Conservation (phyloP, 2,888 invertebrate species). For the Uloborus plumipes region DNA sequence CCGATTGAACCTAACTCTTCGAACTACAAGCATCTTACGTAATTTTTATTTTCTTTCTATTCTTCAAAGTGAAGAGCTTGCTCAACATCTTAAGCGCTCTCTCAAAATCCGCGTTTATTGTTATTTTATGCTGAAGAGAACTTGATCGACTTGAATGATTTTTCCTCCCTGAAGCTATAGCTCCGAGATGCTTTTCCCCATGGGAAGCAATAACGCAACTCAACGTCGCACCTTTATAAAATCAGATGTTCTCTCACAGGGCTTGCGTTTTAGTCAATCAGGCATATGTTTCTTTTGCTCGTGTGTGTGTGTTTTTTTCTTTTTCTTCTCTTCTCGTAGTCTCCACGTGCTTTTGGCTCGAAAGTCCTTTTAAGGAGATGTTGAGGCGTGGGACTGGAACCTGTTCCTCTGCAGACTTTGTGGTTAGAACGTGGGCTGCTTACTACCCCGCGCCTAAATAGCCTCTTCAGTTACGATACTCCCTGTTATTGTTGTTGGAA, state of each 20-base stretch:
- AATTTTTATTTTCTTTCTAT: too few species aligned
- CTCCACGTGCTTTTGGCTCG: not conserved
- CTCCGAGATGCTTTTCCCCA: too few species aligned
- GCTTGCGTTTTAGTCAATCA: conserved; percentile 1
- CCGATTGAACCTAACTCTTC: too few species aligned
- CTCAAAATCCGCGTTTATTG: not conserved
- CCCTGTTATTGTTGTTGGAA: conserved; percentile 3
- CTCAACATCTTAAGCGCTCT: not conserved
- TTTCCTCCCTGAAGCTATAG: too few species aligned
- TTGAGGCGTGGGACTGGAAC: conserved; percentile 39
- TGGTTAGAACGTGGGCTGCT: conserved; percentile 43
- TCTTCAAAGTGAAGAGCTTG: not conserved
- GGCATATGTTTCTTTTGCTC: conserved; percentile 26
- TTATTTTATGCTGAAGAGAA: not conserved
- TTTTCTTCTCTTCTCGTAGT: too few species aligned
- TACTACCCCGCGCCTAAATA: conserved; percentile 35
- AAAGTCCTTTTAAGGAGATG: conserved; percentile 37
- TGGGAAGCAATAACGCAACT: too few species aligned
- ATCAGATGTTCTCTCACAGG: not conserved
- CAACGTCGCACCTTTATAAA: not conserved
- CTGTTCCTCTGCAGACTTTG: conserved; percentile 37
- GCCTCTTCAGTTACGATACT: conserved; percentile 50
- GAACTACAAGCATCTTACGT: too few species aligned
- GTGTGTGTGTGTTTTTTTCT: conserved; percentile 27
- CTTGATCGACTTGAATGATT: not conserved